Conservation (phyloP, 1,140 invertebrate species). For the Drosophila micromelanica region DNA sequence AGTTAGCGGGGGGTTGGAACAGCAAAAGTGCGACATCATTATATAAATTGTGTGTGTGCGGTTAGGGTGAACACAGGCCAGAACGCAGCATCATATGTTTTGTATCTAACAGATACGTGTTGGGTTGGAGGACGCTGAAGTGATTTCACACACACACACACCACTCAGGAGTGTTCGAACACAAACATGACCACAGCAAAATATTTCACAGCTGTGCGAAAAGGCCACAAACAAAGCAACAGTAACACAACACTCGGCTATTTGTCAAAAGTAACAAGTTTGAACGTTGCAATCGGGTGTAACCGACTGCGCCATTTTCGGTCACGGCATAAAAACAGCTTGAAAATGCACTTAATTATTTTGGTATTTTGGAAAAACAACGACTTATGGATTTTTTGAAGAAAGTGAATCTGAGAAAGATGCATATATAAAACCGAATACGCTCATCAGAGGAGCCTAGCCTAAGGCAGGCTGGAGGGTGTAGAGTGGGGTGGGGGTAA, state of each 20-base stretch:
- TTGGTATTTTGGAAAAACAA: too few relatives aligned
- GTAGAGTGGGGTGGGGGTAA: too few relatives aligned
- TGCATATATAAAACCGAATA: too few relatives aligned
- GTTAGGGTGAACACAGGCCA: constrained; percentile 18
- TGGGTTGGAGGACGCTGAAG: constrained; percentile 51
- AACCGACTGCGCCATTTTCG: too few relatives aligned
- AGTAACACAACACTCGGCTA: constrained; percentile 53
- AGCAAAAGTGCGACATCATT: constrained; percentile 81
- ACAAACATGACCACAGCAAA: constrained; percentile 70
- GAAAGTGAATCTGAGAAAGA: too few relatives aligned
- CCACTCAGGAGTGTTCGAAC: constrained; percentile 29
- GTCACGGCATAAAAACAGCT: too few relatives aligned
- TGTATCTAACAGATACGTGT: constrained; percentile 75
- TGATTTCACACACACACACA: constrained; percentile 62
- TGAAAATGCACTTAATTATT: too few relatives aligned
- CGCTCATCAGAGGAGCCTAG: too few relatives aligned
- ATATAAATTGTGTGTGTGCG: constrained; percentile 74
- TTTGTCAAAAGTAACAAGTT: constrained; percentile 50
- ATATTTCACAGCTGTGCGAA: constrained; percentile 74
- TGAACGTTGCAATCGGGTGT: too few relatives aligned
- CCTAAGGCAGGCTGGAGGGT: neutral
- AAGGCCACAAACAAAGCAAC: constrained; percentile 10
- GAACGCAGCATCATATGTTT: constrained; percentile 74
- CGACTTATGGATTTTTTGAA: too few relatives aligned
- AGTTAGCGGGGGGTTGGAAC: neutral